These are phyloP conservation scores for Halichoeres trimaculatus DNA, from an alignment of 2,113 vertebrate species.

Conservation along the genomic window DNA sequence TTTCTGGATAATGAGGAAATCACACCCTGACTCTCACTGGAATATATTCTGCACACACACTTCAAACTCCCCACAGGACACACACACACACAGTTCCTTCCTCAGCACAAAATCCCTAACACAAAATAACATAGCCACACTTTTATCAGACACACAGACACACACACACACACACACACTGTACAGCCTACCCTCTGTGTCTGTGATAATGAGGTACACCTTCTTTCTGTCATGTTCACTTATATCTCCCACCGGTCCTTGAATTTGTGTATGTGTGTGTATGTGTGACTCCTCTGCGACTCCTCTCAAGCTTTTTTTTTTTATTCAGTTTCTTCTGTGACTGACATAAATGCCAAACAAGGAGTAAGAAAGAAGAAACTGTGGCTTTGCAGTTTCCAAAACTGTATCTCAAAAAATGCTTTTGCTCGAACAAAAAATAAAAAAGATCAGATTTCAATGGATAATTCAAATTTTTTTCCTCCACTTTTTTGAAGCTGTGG, in stretches of 20 bases:
- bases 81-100: neutral
- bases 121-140: constrained; percentile 6
- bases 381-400: neutral
- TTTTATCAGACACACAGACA: neutral
- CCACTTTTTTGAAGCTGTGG: constrained; percentile 10
- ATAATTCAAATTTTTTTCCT: constrained; percentile 2
- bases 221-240: constrained; percentile 43
- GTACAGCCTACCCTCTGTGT: neutral
- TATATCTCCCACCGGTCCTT: constrained; percentile 6
- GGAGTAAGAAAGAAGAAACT: neutral
- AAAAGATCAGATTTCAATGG: neutral
- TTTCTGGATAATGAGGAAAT: constrained; percentile 38
- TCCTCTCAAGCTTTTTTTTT: neutral
- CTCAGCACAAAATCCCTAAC: neutral
- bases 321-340: neutral
- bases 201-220: constrained; percentile 56
- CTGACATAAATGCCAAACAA: neutral
- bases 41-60: constrained; percentile 1
- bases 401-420: neutral
- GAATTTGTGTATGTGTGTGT: neutral
- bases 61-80: neutral
- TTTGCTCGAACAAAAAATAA: neutral
- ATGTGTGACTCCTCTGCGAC: neutral
- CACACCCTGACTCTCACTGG: neutral
- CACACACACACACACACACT: neutral